These are phyloP conservation scores for Prunella fulvescens DNA, from an alignment of 2,113 vertebrate genomes.

Conservation along the genomic window DNA sequence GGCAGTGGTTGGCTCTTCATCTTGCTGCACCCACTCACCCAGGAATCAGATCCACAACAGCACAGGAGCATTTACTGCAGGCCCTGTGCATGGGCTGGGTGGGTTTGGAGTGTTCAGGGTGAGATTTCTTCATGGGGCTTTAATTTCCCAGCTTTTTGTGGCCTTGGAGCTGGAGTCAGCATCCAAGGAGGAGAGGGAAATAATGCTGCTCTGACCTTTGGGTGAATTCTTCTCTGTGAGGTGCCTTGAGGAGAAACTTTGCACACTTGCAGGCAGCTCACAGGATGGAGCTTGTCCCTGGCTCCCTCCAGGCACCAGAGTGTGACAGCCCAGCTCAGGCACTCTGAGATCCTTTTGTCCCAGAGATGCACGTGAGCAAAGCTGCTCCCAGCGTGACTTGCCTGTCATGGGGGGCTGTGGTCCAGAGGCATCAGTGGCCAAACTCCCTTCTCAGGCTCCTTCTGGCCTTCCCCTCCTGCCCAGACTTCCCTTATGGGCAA, in stretches of 20 bases:
- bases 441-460: background rate
- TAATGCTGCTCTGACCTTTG: background rate
- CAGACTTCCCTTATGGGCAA: background rate
- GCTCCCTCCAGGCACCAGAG: background rate
- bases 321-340: background rate
- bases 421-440: background rate
- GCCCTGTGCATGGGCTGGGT: rapidly evolving
- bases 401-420: background rate
- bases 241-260: background rate
- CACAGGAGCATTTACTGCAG: background rate
- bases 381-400: background rate
- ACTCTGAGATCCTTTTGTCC: background rate
- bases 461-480: background rate
- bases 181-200: background rate
- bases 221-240: background rate
- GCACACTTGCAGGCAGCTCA: background rate
- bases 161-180: background rate
- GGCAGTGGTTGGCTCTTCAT: background rate
- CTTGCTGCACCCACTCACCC: background rate
- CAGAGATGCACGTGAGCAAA: background rate
- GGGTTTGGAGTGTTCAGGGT: background rate
- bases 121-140: background rate
- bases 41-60: background rate
- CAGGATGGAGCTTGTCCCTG: background rate
- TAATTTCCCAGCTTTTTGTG: background rate